Percentiles rank a stretch among this genome's conserved stretches.
Evolutionary conservation across 1,140 invertebrate genomes (phyloP).

Genomic region (Ganaspis sp.): DNA sequence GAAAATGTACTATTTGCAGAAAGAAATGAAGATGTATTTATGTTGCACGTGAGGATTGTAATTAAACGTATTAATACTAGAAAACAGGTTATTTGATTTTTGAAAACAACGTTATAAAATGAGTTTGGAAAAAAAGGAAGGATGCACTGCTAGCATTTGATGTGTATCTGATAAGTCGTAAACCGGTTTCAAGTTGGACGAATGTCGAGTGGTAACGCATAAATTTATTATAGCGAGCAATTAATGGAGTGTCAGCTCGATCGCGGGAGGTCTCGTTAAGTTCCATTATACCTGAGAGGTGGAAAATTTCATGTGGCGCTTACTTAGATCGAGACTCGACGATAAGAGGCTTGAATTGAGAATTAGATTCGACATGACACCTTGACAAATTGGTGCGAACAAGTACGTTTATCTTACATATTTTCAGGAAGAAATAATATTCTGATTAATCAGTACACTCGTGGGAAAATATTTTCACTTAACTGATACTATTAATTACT

Average conservation of each 20-base stretch:
- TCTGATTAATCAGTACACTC: neutral
- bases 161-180: neutral
- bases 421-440: neutral
- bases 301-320: conserved; percentile 21
- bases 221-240: conserved; percentile 25
- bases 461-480: conserved; percentile 8
- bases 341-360: conserved; percentile 9
- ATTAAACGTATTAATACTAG: too few relatives aligned
- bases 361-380: conserved; percentile 16
- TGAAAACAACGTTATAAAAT: neutral
- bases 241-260: conserved; percentile 16
- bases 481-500: too few relatives aligned
- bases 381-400: conserved; percentile 19
- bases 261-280: conserved; percentile 23
- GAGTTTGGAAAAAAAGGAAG: neutral
- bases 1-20: too few relatives aligned
- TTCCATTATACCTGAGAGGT: conserved; percentile 16
- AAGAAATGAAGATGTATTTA: too few relatives aligned
- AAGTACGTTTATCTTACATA: conserved; percentile 13
- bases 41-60: too few relatives aligned
- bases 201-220: neutral
- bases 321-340: conserved; percentile 8
- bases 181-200: neutral
- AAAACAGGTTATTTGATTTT: neutral
- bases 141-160: neutral